Evolutionary conservation across 1,140 invertebrate genomes (phyloP).

Genomic region (Ostrea denselamellosa): DNA sequence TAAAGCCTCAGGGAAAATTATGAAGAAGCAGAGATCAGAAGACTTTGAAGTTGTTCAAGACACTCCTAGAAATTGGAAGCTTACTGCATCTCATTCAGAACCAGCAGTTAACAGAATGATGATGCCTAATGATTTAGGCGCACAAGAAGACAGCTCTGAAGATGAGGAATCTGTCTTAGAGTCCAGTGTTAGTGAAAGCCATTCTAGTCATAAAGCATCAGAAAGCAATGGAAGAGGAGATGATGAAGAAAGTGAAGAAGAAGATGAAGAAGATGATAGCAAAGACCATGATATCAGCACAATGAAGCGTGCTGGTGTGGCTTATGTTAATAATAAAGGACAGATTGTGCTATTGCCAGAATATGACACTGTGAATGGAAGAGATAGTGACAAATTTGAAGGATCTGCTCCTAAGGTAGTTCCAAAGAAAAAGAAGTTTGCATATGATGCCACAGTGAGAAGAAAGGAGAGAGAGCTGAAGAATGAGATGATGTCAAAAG

Average conservation of each 20-base stretch:
- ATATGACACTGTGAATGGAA: constrained; percentile 52
- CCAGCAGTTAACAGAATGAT: constrained; percentile 47
- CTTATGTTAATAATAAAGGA: constrained; percentile 66
- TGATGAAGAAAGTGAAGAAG: constrained; percentile 45
- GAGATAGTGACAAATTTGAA: constrained; percentile 5
- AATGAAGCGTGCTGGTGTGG: constrained; percentile 68
- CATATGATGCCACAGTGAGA: constrained; percentile 58
- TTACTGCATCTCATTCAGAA: constrained; percentile 54
- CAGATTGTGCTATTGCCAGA: constrained; percentile 68
- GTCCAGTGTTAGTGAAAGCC: not conserved
- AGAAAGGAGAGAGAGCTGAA: constrained; percentile 55
- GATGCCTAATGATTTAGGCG: constrained; percentile 54
- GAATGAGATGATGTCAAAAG: constrained; percentile 50
- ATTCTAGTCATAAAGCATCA: constrained; percentile 50
- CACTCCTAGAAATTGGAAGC: constrained; percentile 61
- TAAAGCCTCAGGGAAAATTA: constrained; percentile 69
- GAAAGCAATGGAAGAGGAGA: constrained; percentile 52
- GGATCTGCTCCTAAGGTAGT: constrained; percentile 58
- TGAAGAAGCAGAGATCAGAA: constrained; percentile 61
- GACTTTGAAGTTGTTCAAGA: constrained; percentile 60
- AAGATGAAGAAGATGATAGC: constrained; percentile 50
- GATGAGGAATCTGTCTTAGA: constrained; percentile 49
- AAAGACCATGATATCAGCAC: constrained; percentile 45
- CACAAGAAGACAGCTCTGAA: constrained; percentile 52
- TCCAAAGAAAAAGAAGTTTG: constrained; percentile 67